These are phyloP conservation scores for Chorisops tibialis DNA, from an alignment of 2,888 invertebrate species.

Conservation along the genomic window DNA sequence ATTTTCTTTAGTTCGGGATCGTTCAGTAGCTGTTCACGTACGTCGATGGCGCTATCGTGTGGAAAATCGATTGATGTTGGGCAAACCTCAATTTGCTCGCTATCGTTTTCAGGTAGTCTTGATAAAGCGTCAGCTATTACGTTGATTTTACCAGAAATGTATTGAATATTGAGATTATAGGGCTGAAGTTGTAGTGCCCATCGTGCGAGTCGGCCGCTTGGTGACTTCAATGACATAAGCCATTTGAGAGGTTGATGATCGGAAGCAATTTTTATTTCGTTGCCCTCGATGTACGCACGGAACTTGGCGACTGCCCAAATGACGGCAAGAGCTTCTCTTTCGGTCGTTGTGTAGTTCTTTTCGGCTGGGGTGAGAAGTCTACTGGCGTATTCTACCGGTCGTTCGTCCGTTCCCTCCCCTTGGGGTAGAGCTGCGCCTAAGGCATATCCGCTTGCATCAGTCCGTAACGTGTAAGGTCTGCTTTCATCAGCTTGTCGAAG, in stretches of 20 bases:
- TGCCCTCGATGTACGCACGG: slow-evolving; percentile 47
- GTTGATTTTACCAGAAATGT: slow-evolving; percentile 45
- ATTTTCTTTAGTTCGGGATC: neutral
- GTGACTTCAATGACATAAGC: slow-evolving; percentile 45
- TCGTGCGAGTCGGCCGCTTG: slow-evolving; percentile 46
- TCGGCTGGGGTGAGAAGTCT: slow-evolving; percentile 40
- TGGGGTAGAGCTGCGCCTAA: slow-evolving; percentile 34
- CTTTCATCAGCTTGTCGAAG: slow-evolving; percentile 35
- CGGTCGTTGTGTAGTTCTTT: slow-evolving; percentile 47
- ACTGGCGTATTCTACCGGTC: slow-evolving; percentile 39
- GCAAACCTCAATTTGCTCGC: too few relatives aligned
- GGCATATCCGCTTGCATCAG: slow-evolving; percentile 33
- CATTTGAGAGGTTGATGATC: slow-evolving; percentile 52
- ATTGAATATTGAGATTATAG: slow-evolving; percentile 44
- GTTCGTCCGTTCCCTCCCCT: slow-evolving; percentile 36
- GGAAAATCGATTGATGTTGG: too few relatives aligned
- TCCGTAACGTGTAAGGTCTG: slow-evolving; percentile 37
- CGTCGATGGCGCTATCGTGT: neutral
- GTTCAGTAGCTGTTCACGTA: neutral
- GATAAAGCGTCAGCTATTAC: slow-evolving; percentile 47
- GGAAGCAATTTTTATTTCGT: slow-evolving; percentile 43
- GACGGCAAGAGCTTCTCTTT: slow-evolving; percentile 45
- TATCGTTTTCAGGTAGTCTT: slow-evolving; percentile 31
- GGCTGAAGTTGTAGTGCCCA: slow-evolving; percentile 49
- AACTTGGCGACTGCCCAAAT: slow-evolving; percentile 46